A percentile compares a stretch with the other conserved stretches of the same genome.
These are phyloP conservation scores for Habrosyne pyritoides DNA, from an alignment of 2,888 invertebrate species.

Conservation along the genomic window DNA sequence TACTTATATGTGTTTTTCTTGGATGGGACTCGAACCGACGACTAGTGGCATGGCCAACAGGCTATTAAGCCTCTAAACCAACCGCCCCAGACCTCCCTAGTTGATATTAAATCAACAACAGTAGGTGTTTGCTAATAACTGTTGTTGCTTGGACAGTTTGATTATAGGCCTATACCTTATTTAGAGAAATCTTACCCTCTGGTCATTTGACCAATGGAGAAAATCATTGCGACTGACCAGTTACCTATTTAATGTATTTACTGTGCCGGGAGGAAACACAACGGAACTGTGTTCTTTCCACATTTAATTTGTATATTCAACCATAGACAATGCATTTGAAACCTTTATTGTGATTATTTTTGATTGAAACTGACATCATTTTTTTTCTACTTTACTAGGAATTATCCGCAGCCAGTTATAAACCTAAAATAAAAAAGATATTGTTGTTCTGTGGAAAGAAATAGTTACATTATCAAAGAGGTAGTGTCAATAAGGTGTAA, in stretches of 20 bases:
- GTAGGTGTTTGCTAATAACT: neutral
- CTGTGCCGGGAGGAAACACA: neutral
- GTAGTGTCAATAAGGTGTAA: no score
- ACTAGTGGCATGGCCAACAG: no score
- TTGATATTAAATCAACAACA: conserved; percentile 1
- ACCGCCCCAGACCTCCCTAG: neutral
- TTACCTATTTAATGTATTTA: neutral
- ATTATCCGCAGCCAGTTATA: no score
- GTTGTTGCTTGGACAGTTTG: neutral
- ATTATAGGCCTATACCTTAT: conserved; percentile 3
- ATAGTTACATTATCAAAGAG: neutral
- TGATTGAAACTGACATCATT: no score
- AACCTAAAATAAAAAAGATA: no score
- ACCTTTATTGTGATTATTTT: no score
- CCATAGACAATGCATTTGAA: neutral
- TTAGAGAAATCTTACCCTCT: conserved; percentile 2
- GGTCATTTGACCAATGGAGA: neutral
- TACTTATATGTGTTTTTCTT: no score
- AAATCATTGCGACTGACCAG: conserved; percentile 1
- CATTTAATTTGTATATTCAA: neutral
- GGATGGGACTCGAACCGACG: no score
- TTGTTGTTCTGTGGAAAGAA: neutral
- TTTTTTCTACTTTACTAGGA: no score
- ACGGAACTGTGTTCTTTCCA: neutral
- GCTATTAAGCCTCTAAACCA: no score